A percentile compares a stretch with the other conserved stretches of the same genome.
Conservation (phyloP, 2,888 invertebrate species). For the Sthenelais limicola region DNA sequence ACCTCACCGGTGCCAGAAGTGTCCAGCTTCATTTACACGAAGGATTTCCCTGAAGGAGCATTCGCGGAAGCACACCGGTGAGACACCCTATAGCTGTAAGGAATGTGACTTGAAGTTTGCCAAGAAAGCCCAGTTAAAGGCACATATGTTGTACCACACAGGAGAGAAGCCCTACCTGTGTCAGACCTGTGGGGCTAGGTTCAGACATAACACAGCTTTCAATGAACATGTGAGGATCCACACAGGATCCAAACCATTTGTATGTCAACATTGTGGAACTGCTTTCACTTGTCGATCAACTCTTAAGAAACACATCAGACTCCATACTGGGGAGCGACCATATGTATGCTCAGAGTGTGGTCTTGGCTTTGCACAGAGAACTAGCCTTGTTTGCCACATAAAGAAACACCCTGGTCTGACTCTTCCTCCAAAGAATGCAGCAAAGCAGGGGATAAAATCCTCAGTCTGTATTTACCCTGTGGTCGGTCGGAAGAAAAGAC, state of each 20-base stretch:
- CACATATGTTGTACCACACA: conserved; percentile 34
- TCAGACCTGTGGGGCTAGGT: conserved; percentile 16
- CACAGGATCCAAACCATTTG: conserved; percentile 29
- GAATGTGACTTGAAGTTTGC: conserved; percentile 14
- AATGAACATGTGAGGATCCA: conserved; percentile 28
- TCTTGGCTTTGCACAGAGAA: conserved; percentile 16
- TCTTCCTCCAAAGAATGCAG: neutral
- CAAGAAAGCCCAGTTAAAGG: conserved; percentile 13
- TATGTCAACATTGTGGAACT: conserved; percentile 20
- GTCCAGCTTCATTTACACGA: conserved; percentile 6
- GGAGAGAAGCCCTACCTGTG: conserved; percentile 37
- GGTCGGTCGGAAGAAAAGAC: conserved; percentile 7
- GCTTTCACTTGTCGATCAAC: conserved; percentile 11
- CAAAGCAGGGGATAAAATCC: neutral
- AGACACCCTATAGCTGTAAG: conserved; percentile 22
- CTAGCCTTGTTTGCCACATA: conserved; percentile 23
- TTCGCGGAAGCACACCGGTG: conserved; percentile 20
- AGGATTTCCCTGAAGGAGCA: conserved; percentile 14
- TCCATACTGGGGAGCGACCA: conserved; percentile 37
- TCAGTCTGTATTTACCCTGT: conserved; percentile 20
- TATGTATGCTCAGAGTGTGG: conserved; percentile 21
- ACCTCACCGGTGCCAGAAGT: conserved; percentile 19
- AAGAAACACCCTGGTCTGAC: conserved; percentile 16
- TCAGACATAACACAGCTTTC: conserved; percentile 11
- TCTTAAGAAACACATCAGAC: conserved; percentile 6